Evolutionary conservation across 1,140 invertebrate species (phyloP).

Genomic region (Danaus plexippus): DNA sequence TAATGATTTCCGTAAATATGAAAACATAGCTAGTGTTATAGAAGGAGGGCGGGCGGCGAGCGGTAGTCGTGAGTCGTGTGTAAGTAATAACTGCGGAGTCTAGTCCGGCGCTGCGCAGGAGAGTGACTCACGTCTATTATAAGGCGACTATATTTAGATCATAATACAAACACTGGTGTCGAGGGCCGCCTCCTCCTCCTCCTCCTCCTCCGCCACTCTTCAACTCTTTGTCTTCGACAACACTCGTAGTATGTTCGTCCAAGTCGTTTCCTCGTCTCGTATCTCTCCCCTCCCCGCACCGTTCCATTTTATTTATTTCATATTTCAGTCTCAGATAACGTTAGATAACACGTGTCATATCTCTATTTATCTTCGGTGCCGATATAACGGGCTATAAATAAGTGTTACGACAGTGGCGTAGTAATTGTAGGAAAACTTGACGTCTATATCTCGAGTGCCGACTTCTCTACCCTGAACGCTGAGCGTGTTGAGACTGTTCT

Average conservation of each 20-base stretch:
- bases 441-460: no score
- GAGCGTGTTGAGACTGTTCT: no score
- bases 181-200: slow-evolving; percentile 14
- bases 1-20: no score
- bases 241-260: slow-evolving; percentile 20
- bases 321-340: no score
- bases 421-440: no score
- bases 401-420: no score
- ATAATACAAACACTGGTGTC: slow-evolving; percentile 32
- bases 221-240: slow-evolving; percentile 22
- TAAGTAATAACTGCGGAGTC: slow-evolving; percentile 29
- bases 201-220: slow-evolving; percentile 27
- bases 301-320: no score
- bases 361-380: no score
- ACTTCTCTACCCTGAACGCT: no score
- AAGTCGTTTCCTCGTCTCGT: neutral
- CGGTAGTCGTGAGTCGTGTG: slow-evolving; percentile 15
- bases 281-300: no score
- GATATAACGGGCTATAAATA: no score
- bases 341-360: no score
- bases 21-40: neutral
- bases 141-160: slow-evolving; percentile 46
- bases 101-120: slow-evolving; percentile 35
- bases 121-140: slow-evolving; percentile 50
- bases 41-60: neutral